phyloP scores from a whole-genome alignment of 2,113 vertebrate species.

The Paracanthobrama guichenoti region DNA sequence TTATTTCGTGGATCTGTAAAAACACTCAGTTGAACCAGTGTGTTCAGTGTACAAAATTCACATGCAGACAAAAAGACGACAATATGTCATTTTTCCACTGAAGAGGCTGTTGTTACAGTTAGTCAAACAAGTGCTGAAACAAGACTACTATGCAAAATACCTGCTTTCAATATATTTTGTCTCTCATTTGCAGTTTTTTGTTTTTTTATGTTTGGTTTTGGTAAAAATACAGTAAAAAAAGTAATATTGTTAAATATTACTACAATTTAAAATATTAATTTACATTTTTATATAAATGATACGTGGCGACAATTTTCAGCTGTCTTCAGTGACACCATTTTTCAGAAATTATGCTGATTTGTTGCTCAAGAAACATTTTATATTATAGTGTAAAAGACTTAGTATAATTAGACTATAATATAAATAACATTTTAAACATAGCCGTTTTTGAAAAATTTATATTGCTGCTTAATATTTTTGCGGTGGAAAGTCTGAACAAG shows the following conservation, averaged over 20 bases:
- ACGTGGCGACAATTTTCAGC: not conserved
- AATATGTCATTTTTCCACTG: not conserved
- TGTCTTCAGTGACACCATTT: not conserved
- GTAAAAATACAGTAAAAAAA: not conserved
- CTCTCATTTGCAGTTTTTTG: not conserved
- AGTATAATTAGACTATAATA: too few species aligned
- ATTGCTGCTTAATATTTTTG: too few species aligned
- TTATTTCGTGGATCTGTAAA: not conserved
- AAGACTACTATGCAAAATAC: not conserved
- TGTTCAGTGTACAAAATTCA: not conserved
- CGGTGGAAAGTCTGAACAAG: not conserved
- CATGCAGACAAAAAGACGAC: not conserved
- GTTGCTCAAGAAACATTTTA: too few species aligned
- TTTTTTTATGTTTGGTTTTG: not conserved
- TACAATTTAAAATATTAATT: not conserved
- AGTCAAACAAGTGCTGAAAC: not conserved
- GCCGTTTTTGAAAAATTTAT: too few species aligned
- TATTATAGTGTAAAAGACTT: too few species aligned
- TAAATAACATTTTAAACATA: too few species aligned
- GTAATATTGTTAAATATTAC: not conserved
- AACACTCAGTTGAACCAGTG: not conserved
- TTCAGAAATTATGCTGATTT: not conserved
- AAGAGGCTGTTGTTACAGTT: not conserved
- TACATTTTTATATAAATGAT: too few species aligned
- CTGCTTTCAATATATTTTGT: constrained; percentile 10